phyloP scores from a whole-genome alignment of 2,113 vertebrate genomes.

The Rhinoptilus africanus region DNA sequence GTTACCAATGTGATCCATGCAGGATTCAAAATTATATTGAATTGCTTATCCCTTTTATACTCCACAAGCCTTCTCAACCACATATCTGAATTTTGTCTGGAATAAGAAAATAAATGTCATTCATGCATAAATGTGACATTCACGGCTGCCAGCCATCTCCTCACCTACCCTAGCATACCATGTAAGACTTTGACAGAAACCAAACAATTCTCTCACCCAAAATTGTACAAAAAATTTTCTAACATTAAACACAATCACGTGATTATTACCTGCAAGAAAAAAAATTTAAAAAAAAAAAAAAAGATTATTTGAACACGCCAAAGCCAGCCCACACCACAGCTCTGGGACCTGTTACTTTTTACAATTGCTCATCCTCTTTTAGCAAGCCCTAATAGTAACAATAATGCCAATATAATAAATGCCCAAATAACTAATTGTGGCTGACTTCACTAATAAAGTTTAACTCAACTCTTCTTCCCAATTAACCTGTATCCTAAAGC shows the following conservation, averaged over 20 bases:
- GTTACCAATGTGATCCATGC: not conserved
- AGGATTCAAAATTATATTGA: not conserved
- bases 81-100: not conserved
- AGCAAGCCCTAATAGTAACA: not conserved
- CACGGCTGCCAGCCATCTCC: not conserved
- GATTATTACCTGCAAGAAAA: not conserved
- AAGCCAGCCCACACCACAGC: not conserved
- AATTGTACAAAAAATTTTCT: not conserved
- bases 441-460: not conserved
- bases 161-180: not conserved
- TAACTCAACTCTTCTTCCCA: not conserved
- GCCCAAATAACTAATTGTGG: not conserved
- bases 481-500: not conserved
- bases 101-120: not conserved
- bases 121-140: not conserved
- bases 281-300: not conserved
- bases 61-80: not conserved
- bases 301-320: not conserved
- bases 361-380: not conserved
- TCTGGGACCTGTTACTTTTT: not conserved
- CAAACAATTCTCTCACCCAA: not conserved
- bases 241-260: not conserved
- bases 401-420: not conserved
- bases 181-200: rapidly evolving
- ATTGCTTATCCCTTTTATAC: not conserved